Base-by-base conservation (phyloP, 2,888 invertebrate genomes). In the Pecten maximus region DNA sequence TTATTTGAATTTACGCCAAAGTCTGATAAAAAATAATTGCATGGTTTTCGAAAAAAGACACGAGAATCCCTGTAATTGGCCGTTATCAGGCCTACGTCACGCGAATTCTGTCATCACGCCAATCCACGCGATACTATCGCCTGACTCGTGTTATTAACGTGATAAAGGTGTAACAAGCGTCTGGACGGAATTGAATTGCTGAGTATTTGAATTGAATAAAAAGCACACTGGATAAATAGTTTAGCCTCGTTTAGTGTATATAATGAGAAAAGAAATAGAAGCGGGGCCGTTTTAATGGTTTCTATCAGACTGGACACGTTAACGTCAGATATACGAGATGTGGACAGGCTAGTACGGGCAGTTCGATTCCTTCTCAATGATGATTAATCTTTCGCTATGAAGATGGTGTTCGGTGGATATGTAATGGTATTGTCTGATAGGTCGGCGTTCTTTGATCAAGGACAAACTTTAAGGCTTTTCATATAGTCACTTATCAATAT, bases 181-280 rank as follows among this genome's bases (percentile, higher is more conserved):
- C 74, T 74, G 35, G 74, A 74, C 74, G 74, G 28, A 35, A 74
- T 74, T 74, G 74, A 16, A 74, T 35, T 74, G 74, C 15, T 35
- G 28, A 35, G 74, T 35, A 74, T 74, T 74, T 74, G 35, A 74
- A 74, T 74, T 74, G 74, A 74, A 74, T 74, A 74, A 74, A 74
- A 54, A 54, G 19, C 54, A 28, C 35, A 8, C 8, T 4, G 74
- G 74, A 74, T 74, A 74, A 74, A 35, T 74, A 74, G 28, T 74
- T 74, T 74, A 74, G 23, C 74, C 74, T 35, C 74, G 60, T 60
- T 60, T 60, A 60, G 60, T 23, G n/a, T 60, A n/a, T 60, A 60
- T 74, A 74, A 74, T 74, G 74, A 74, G 35, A 28, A 74, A 74
- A 28, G 35, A 74, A 74, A 74, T 74, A 74, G 74, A 74, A 74